Evolutionary conservation across 2,113 vertebrate species (phyloP).

Genomic region (Trachemys scripta): DNA sequence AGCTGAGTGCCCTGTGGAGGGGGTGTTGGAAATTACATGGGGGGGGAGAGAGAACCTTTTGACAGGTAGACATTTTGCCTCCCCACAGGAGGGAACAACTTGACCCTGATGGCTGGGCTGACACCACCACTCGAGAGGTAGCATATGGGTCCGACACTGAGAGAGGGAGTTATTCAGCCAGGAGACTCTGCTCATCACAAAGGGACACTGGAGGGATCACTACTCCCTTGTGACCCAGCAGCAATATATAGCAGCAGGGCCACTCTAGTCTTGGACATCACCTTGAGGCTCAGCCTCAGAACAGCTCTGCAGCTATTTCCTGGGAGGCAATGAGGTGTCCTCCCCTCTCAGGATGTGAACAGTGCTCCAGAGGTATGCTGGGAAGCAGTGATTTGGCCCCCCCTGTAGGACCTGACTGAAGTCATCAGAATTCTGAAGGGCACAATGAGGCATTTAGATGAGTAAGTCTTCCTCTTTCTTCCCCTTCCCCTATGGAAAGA

Average conservation of each 20-base stretch:
- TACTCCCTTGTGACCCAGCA: not conserved
- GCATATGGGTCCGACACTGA: not conserved
- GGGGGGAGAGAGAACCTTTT: no score
- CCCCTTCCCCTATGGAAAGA: not conserved
- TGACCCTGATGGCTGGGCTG: not conserved
- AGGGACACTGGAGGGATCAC: not conserved
- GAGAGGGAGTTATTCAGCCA: not conserved
- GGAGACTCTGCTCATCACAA: not conserved
- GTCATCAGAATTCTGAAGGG: not conserved
- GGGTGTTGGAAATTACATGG: no score
- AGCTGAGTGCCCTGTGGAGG: no score
- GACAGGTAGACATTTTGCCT: no score
- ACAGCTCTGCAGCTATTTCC: not conserved
- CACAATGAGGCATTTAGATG: not conserved
- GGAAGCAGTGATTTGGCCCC: not conserved
- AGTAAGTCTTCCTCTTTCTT: not conserved
- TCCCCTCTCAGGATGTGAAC: no score
- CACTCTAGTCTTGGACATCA: not conserved
- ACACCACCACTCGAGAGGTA: not conserved
- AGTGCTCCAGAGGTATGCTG: not conserved
- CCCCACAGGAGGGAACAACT: not conserved
- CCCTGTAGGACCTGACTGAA: not conserved
- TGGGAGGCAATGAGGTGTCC: not conserved
- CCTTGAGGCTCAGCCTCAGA: not conserved
- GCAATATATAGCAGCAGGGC: not conserved